Base-by-base conservation (phyloP, 2,113 vertebrate genomes). In the Melanostigma gelatinosum region DNA sequence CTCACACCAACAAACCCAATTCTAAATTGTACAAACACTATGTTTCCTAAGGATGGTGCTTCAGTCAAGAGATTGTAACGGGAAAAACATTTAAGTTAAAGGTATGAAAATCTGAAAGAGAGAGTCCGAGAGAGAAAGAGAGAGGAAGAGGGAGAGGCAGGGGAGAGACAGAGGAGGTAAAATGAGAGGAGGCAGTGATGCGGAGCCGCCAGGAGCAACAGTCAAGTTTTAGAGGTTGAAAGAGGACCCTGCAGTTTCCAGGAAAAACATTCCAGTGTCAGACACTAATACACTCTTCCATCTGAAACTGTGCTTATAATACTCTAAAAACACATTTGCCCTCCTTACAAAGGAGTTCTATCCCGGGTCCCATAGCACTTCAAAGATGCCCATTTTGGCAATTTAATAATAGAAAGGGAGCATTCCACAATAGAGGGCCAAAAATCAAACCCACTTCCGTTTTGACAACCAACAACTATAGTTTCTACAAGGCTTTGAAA, bases 191-290 rank as follows among this genome's bases (percentile, higher is more conserved):
- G 42, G 62, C 55, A 71, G 67, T n/a, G 70, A 83, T 44, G 50
- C 64, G 50, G 48, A 76, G 44, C 18, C 22, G 61, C 77, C 68
- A 61, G 36, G 55, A 52, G 80, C 69, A 75, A 52, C 63, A 66
- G 40, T 74, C 57, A 50, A 60, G 42, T 70, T 84, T 54, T 36
- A 77, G 57, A 38, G 82, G 71, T 55, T 87, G 70, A 79, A 81
- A 84, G 57, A 67, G 46, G 63, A 66, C 7, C 29, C 34, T 64
- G 63, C 38, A 60, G 61, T 73, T 76, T 87, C 52, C 12, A 70
- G 52, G 75, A 84, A 85, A 76, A 62, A 71, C 66, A 66, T 73
- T 80, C 62, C 22, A 68, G 29, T 15, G 55, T 65, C 27, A 20
- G 29, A 77, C 72, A 80, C 7, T 7, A 68, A 80, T 46, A 34